A percentile compares a stretch with the other conserved stretches of the same genome.
These are phyloP conservation scores for Dryadula phaetusa DNA, from an alignment of 2,888 invertebrate species.

Conservation along the genomic window DNA sequence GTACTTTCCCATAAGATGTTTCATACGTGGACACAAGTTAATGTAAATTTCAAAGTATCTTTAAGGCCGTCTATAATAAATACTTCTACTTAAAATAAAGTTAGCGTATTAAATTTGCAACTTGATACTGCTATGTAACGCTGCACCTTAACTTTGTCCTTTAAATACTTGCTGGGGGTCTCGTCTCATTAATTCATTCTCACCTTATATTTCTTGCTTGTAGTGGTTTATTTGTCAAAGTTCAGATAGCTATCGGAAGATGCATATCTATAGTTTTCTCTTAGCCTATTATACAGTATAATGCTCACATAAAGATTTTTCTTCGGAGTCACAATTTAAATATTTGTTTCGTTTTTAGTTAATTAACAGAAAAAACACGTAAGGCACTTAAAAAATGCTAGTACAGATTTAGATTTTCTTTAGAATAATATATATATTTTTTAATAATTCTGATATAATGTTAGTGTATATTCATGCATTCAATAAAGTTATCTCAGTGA, in stretches of 20 bases:
- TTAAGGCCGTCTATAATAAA: slow-evolving; percentile 33
- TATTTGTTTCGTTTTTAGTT: slow-evolving; percentile 4
- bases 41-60: slow-evolving; percentile 35
- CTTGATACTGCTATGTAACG: slow-evolving; percentile 42
- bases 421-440: background rate
- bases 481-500: too few relatives aligned
- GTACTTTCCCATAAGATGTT: slow-evolving; percentile 22
- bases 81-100: slow-evolving; percentile 40
- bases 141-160: slow-evolving; percentile 39
- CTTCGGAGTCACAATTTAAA: slow-evolving; percentile 11
- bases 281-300: slow-evolving; percentile 25
- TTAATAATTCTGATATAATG: too few relatives aligned
- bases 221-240: slow-evolving; percentile 45
- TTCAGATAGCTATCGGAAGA: slow-evolving; percentile 42
- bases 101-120: slow-evolving; percentile 44
- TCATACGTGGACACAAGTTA: slow-evolving; percentile 23
- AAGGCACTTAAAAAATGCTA: background rate
- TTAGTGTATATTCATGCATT: too few relatives aligned
- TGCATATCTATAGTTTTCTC: slow-evolving; percentile 40
- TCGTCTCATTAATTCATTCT: slow-evolving; percentile 48
- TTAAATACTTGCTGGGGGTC: slow-evolving; percentile 42
- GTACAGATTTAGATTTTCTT: background rate
- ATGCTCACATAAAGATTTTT: slow-evolving; percentile 28
- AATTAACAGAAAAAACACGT: background rate
- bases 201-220: slow-evolving; percentile 44